A percentile compares a stretch with the other conserved stretches of the same genome.
These are phyloP conservation scores for Lobophora halterata DNA, from an alignment of 2,888 invertebrate genomes.

Conservation along the genomic window DNA sequence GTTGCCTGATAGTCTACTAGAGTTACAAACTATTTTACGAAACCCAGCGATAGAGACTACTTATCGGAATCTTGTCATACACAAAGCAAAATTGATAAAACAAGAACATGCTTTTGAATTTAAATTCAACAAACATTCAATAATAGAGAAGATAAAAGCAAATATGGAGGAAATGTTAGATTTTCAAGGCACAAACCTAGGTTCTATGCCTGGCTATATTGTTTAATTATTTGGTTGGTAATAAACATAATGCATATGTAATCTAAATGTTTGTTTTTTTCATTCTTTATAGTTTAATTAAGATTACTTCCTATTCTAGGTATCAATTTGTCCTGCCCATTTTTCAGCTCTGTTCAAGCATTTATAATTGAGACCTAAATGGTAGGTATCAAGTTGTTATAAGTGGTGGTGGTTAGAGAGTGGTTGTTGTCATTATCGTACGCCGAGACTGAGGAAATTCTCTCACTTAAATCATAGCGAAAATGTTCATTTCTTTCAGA, in stretches of 20 bases:
- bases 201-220: constrained; percentile 54
- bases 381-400: too few relatives aligned
- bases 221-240: constrained; percentile 10
- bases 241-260: not conserved
- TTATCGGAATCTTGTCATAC: constrained; percentile 50
- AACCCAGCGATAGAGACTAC: constrained; percentile 40
- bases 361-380: too few relatives aligned
- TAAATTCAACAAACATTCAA: constrained; percentile 47
- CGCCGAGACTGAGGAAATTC: too few relatives aligned
- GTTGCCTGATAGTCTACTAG: constrained; percentile 51
- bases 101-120: constrained; percentile 51
- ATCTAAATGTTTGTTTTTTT: not conserved
- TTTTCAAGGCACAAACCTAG: constrained; percentile 65
- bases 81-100: constrained; percentile 51
- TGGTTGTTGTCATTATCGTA: too few relatives aligned
- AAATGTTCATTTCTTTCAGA: too few relatives aligned
- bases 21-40: constrained; percentile 47
- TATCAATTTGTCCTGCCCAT: too few relatives aligned
- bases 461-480: too few relatives aligned
- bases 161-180: constrained; percentile 55
- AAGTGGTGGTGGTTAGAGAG: too few relatives aligned
- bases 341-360: too few relatives aligned
- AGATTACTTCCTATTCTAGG: too few relatives aligned
- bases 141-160: constrained; percentile 53
- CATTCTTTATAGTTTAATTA: not conserved